Evolutionary conservation across 1,140 invertebrate species (phyloP).

Genomic region (Rhynchophorus ferrugineus): DNA sequence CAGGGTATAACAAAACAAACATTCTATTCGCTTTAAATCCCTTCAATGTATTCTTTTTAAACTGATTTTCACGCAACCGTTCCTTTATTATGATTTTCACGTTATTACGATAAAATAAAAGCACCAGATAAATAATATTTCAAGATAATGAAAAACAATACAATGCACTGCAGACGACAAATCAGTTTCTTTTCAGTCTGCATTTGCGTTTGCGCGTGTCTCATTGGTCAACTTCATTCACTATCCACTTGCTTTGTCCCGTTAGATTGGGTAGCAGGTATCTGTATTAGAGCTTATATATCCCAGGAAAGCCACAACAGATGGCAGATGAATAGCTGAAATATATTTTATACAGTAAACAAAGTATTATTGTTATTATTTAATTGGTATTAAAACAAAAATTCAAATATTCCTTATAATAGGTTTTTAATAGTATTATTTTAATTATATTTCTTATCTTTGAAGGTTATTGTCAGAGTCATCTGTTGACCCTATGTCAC

Average conservation of each 20-base stretch:
- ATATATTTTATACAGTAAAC: no score
- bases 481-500: no score
- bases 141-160: slow-evolving; percentile 13
- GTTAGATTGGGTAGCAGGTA: neutral
- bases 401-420: no score
- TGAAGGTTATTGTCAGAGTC: no score
- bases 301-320: no score
- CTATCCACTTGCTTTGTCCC: neutral
- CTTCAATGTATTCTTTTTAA: neutral
- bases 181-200: slow-evolving; percentile 18
- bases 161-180: slow-evolving; percentile 19
- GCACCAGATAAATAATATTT: neutral
- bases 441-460: no score
- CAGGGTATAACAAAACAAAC: slow-evolving; percentile 21
- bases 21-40: slow-evolving; percentile 1
- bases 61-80: neutral
- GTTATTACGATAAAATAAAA: neutral
- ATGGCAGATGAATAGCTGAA: no score
- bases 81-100: neutral
- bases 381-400: no score
- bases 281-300: neutral
- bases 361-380: no score
- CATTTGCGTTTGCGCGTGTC: slow-evolving; percentile 12
- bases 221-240: neutral
- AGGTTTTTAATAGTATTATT: no score